A percentile compares a stretch with the other conserved stretches of the same genome.
These are phyloP conservation scores for Anguilla anguilla DNA, from an alignment of 2,797 vertebrate genomes.

Conservation along the genomic window DNA sequence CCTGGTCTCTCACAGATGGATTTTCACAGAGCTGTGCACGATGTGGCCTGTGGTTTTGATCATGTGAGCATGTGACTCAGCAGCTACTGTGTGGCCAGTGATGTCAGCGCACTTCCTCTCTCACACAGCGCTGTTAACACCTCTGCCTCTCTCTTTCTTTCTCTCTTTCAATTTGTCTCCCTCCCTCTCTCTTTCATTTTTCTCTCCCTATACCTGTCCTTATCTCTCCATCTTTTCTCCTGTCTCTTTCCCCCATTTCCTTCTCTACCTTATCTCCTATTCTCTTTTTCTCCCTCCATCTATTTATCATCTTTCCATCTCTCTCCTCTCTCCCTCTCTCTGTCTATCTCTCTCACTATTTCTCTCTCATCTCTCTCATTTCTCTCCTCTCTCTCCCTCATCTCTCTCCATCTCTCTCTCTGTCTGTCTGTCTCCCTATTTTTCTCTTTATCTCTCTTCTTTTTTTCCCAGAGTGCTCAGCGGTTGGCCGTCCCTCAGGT, in stretches of 20 bases:
- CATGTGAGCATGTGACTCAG: background rate
- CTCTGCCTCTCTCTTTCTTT: background rate
- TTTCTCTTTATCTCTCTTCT: conserved; percentile 10
- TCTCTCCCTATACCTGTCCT: background rate
- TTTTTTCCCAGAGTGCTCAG: conserved; percentile 84
- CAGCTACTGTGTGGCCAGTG: background rate
- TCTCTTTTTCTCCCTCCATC: too few species aligned
- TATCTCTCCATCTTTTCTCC: background rate
- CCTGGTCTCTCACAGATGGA: background rate
- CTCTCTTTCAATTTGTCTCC: too few species aligned
- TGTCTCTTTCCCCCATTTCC: background rate
- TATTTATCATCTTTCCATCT: background rate
- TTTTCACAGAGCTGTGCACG: background rate
- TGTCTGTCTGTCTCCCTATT: background rate
- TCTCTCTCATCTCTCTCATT: background rate
- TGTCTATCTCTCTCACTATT: background rate
- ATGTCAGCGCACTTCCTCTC: background rate
- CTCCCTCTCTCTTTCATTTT: too few species aligned
- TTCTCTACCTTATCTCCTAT: too few species aligned
- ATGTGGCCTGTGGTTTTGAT: background rate
- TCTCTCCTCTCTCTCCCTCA: background rate
- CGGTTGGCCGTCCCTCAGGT: conserved; percentile 87
- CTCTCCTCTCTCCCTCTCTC: background rate
- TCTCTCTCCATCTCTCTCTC: background rate
- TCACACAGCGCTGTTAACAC: background rate